Base-by-base conservation (phyloP, 2,888 invertebrate species). In the Parnassius glacialis region DNA sequence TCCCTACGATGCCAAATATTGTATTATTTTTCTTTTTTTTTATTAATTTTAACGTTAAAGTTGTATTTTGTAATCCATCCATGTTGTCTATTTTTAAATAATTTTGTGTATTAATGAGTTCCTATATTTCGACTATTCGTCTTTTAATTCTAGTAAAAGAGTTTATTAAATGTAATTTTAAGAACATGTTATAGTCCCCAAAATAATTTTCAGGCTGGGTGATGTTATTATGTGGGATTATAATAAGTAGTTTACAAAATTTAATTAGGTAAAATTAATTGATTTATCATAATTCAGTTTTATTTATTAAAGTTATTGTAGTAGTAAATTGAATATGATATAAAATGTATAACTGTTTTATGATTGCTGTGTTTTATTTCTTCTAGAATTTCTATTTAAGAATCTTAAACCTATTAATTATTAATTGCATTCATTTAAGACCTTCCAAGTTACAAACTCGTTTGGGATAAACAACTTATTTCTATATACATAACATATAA, bases 131-230 rank as follows among this genome's bases (percentile, higher is more conserved):
- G 59, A 53, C 51, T 53, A 50, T n/a, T 53, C 34, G 42, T 43
- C 20, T 42, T 3, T 44, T 12, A 16, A 57, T 48, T 51, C 20
- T 48, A 47, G 52, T 48, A 11, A 65, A 68, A 71, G 73, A 68
- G n/a, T 52, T 10, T 50, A 50, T 10, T 2, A 13, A 50, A 50
- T 43, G 11, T 43, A 11, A 16, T 48, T 13, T 48, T 13, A 48
- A 34, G 34, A 0, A 7, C 5, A 13, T 16, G 13, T 48, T 11
- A n/a, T 48, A 48, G 47, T 48, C 64, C 70, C 74, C 70, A 77
- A 79, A 77, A 78, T 76, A 74, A 78, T 80, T 79, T 75, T 74
- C 77, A 78, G 84, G 88, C 89, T 90, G 90, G 90, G 90, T 79
- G 80, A 73, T 68, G 72, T 72, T 71, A 79, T 81, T 80, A 78